Percentiles rank a stretch among this genome's conserved stretches.
These are phyloP conservation scores for Anoura caudifer DNA, from an alignment of 2,113 vertebrate genomes.

Conservation along the genomic window DNA sequence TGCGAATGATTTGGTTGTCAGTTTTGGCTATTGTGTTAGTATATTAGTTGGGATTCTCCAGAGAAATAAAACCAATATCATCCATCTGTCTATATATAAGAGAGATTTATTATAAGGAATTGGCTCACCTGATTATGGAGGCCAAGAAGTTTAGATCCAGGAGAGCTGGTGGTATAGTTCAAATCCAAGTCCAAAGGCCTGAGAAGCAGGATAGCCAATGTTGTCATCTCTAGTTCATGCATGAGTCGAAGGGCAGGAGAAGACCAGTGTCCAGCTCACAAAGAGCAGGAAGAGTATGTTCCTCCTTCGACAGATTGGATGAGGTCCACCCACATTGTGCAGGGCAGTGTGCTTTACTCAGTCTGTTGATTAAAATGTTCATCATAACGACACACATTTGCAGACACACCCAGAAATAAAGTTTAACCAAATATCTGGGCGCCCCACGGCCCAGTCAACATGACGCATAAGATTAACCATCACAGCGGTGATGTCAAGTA, in stretches of 20 bases:
- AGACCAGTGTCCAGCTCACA: background rate
- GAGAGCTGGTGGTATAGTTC: background rate
- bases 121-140: background rate
- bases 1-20: background rate
- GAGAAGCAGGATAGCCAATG: background rate
- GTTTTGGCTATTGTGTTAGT: background rate
- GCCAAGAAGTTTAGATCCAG: background rate
- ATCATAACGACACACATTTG: background rate
- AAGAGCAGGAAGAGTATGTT: background rate
- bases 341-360: no score
- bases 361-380: background rate
- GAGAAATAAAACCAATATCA: background rate
- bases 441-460: background rate
- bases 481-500: background rate
- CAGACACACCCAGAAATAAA: background rate
- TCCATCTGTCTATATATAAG: background rate
- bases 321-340: background rate
- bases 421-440: background rate
- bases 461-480: background rate
- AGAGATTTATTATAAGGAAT: background rate
- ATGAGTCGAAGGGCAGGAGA: background rate
- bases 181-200: background rate
- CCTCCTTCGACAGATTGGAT: background rate
- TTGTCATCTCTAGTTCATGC: background rate
- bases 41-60: background rate